Percentiles rank a stretch among this genome's conserved stretches.
phyloP scores from a whole-genome alignment of 2,888 invertebrate species.

The Salpingus planirostris region DNA sequence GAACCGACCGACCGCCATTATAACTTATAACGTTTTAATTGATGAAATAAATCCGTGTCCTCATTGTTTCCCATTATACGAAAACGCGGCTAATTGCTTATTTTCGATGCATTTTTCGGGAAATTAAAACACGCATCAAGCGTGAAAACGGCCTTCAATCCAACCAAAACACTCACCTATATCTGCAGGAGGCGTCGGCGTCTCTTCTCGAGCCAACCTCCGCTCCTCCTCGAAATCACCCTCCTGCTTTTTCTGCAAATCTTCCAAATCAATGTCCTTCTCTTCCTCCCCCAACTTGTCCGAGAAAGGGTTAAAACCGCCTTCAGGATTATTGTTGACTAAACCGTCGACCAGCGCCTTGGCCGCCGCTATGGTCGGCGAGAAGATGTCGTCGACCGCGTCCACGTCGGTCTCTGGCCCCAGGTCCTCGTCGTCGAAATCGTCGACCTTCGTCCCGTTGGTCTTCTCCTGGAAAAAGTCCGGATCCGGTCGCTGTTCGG shows the following conservation, averaged over 20 bases:
- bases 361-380: constrained; percentile 34
- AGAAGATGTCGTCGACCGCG: constrained; percentile 47
- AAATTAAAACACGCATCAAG: no score
- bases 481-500: constrained; percentile 13
- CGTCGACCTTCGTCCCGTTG: constrained; percentile 19
- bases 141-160: background rate
- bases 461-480: constrained; percentile 16
- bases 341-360: constrained; percentile 34
- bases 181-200: constrained; percentile 52
- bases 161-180: constrained; percentile 40
- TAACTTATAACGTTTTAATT: no score
- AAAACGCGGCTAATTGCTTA: no score
- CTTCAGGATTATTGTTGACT: constrained; percentile 21
- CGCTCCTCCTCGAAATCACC: constrained; percentile 21
- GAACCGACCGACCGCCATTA: no score
- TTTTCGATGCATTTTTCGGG: no score
- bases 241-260: constrained; percentile 26
- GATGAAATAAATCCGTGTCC: no score
- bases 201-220: constrained; percentile 40
- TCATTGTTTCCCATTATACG: no score
- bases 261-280: constrained; percentile 27
- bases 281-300: constrained; percentile 24
- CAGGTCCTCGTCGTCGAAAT: constrained; percentile 50
- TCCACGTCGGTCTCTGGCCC: constrained; percentile 73
- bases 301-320: constrained; percentile 19